A percentile compares a stretch with the other conserved stretches of the same genome.
Conservation (phyloP, 2,113 vertebrate genomes). For the Cyanoderma ruficeps region DNA sequence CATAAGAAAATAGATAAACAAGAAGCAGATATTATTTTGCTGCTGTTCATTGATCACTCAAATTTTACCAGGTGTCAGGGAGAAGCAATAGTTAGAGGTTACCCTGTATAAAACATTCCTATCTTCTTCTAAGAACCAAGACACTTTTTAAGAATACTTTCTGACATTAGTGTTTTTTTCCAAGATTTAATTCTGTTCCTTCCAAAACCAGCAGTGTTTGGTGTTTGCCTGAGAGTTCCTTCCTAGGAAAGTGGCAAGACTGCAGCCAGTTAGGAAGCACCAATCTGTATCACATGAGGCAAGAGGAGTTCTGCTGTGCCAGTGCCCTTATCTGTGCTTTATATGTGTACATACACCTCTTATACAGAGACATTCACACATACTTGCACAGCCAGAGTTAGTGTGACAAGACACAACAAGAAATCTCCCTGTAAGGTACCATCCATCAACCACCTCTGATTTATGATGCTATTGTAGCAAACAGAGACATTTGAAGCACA, state of each 20-base stretch:
- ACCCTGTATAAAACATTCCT: background rate
- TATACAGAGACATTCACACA: accelerated
- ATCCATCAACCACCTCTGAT: background rate
- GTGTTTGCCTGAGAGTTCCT: background rate
- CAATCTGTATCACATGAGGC: background rate
- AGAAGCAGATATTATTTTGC: background rate
- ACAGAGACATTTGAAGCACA: accelerated
- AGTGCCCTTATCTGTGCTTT: background rate
- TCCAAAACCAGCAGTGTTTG: background rate
- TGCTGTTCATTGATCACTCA: background rate
- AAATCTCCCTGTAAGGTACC: background rate
- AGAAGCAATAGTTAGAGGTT: background rate
- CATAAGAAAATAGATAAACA: background rate
- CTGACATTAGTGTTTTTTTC: background rate
- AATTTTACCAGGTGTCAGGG: background rate
- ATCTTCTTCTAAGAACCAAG: background rate
- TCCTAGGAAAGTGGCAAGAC: background rate
- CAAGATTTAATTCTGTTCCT: background rate
- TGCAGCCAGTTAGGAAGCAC: background rate
- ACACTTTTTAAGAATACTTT: background rate
- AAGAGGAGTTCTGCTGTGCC: background rate
- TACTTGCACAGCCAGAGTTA: background rate
- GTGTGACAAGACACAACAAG: background rate
- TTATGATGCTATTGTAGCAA: background rate
- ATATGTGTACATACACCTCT: background rate